Evolutionary conservation across 2,113 vertebrate species (phyloP).

Genomic region (Dendropsophus ebraccatus): DNA sequence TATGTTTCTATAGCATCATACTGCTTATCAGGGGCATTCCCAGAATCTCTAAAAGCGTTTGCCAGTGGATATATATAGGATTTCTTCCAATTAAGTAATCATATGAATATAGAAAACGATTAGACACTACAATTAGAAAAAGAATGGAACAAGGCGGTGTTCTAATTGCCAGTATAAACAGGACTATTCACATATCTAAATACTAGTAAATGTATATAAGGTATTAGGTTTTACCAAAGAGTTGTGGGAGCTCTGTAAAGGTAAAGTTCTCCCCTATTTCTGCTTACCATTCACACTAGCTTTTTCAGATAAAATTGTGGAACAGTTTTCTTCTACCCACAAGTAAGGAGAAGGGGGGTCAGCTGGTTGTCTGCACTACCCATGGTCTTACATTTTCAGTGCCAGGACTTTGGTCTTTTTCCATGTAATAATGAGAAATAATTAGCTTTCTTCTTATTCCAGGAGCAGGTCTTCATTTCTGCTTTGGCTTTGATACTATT

Average conservation of each 20-base stretch:
- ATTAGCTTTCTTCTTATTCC: slow-evolving; percentile 25
- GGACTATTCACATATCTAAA: neutral
- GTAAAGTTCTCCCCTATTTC: neutral
- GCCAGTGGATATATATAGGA: too few relatives aligned
- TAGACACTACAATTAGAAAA: too few relatives aligned
- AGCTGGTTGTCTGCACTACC: neutral
- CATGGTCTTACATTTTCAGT: slow-evolving; percentile 2
- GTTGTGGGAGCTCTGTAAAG: neutral
- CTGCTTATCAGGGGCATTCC: too few relatives aligned
- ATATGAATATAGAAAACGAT: too few relatives aligned
- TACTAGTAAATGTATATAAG: neutral
- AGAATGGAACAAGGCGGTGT: neutral
- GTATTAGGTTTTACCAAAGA: too few relatives aligned
- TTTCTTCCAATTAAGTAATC: too few relatives aligned
- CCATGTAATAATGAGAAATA: slow-evolving; percentile 17
- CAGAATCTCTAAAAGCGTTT: too few relatives aligned
- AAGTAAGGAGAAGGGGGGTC: neutral
- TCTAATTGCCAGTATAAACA: neutral
- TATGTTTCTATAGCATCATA: neutral
- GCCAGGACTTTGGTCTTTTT: slow-evolving; percentile 21
- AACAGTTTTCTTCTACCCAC: neutral
- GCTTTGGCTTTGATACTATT: slow-evolving; percentile 13
- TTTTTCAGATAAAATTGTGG: neutral
- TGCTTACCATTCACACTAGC: neutral
- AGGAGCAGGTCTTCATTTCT: slow-evolving; percentile 26